Conservation (phyloP, 2,797 vertebrate genomes). For the Bryconaethiops microstoma region DNA sequence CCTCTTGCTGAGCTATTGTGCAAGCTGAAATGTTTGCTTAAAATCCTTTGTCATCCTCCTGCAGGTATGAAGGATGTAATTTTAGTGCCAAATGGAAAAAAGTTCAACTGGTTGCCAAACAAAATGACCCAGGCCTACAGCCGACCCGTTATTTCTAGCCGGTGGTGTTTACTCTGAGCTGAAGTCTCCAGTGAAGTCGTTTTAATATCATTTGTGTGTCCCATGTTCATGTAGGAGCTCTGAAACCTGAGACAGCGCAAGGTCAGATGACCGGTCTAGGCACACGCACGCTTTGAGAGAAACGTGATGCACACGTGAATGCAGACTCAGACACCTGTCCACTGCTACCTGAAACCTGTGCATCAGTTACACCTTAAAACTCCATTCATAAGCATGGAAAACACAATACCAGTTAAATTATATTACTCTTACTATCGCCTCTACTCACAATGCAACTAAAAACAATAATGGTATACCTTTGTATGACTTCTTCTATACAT, state of each 20-base stretch:
- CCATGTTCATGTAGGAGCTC: conserved; percentile 15
- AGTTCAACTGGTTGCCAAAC: conserved; percentile 15
- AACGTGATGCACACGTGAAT: conserved; percentile 19
- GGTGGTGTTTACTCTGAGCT: neutral
- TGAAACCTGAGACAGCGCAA: conserved; percentile 2
- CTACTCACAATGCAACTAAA: neutral
- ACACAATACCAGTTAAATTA: neutral
- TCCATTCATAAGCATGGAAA: neutral
- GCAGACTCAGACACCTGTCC: neutral
- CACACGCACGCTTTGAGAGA: neutral
- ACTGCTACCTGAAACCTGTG: conserved; percentile 27
- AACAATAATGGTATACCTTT: neutral
- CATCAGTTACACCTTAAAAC: conserved; percentile 26
- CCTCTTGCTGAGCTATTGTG: conserved; percentile 63
- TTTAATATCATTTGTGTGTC: conserved; percentile 5
- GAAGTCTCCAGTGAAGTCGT: neutral
- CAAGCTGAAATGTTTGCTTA: conserved; percentile 68
- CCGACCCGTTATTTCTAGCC: conserved; percentile 22
- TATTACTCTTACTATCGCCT: neutral
- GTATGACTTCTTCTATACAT: neutral
- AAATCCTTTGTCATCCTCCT: conserved; percentile 63
- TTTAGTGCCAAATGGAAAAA: conserved; percentile 37
- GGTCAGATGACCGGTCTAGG: neutral
- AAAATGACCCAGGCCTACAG: conserved; percentile 9
- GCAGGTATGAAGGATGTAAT: conserved; percentile 63